Evolutionary conservation across 2,888 invertebrate genomes (phyloP), one percentile per base, ranked within the genome.

Genomic region (Caenorhabditis imperialis): DNA sequence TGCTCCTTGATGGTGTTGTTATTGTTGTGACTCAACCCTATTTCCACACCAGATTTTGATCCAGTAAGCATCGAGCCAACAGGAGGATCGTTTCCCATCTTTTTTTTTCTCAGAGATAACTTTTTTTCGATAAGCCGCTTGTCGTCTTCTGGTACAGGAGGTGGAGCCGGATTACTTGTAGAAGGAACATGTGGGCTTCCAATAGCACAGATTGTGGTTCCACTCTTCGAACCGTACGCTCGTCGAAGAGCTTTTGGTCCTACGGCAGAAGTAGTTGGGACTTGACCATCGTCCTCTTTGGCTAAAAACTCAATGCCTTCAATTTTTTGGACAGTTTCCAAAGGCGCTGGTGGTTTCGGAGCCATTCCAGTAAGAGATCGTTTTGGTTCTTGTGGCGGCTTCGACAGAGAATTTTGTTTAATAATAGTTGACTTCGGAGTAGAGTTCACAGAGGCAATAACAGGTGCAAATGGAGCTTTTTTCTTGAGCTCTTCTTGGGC

Each of bases 121-220:
- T 83, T 83, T 58, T 83, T 83, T 72, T 83, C 82, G 35, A 81
- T 81, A 12, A 79, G 22, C 16, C 79, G 45, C 42, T 74, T 79
- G 1, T 77, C 77, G 14, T 77, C 77, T 14, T 65, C 77, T 8
- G n/a, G 38, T 16, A 53, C 47, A 27, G 35, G 57, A 6, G 67
- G 55, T 10, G 48, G 57, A 3, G 48, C 38, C 3, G 38, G 55
- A 8, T 61, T 47, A 22, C 75, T 79, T 0, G 81, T 79, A 0
- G 78, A 73, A 3, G 80, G 63, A 18, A 63, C 63, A 37, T 67
- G 61, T 1, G 81, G 79, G 25, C 75, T 71, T 1, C 80, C 82
- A 5, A 81, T 76, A 12, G 81, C 78, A 58, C 82, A 81, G 33
- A 81, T 81, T 18, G 81, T 82, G 12, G 82, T 81, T 18, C 81